Conservation (phyloP, 2,797 vertebrate species). For the Austrolebias charrua region DNA sequence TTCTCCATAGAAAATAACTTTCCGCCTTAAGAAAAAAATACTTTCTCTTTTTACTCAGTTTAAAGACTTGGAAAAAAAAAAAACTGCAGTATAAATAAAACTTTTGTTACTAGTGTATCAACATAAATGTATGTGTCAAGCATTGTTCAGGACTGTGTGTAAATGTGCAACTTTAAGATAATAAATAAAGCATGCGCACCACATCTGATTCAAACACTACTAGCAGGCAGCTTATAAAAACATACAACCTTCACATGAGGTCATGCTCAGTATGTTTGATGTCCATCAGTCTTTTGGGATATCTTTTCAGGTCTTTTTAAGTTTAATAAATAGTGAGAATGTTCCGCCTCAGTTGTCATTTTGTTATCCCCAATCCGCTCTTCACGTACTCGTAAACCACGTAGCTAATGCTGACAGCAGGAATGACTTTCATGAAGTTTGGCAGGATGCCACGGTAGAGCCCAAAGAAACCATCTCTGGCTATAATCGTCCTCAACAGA, state of each 20-base stretch:
- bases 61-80: neutral
- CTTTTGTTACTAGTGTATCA: slow-evolving; percentile 1
- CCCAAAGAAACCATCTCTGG: slow-evolving; percentile 89
- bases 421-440: slow-evolving; percentile 99
- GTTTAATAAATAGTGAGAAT: slow-evolving; percentile 28
- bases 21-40: slow-evolving; percentile 11
- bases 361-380: slow-evolving; percentile 85
- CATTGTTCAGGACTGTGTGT: slow-evolving; percentile 28
- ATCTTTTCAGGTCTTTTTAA: slow-evolving; percentile 16
- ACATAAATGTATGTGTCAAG: slow-evolving; percentile 33
- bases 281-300: slow-evolving; percentile 20
- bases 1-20: slow-evolving; percentile 4
- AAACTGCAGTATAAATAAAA: neutral
- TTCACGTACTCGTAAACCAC: slow-evolving; percentile 99
- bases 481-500: slow-evolving; percentile 86
- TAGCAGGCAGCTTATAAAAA: slow-evolving; percentile 29
- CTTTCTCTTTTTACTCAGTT: slow-evolving; percentile 21
- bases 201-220: slow-evolving; percentile 40
- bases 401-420: slow-evolving; percentile 99
- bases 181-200: slow-evolving; percentile 60
- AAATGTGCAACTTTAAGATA: slow-evolving; percentile 27
- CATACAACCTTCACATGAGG: slow-evolving; percentile 32
- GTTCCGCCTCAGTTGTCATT: slow-evolving; percentile 54
- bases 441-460: slow-evolving; percentile 96
- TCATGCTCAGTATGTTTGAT: slow-evolving; percentile 41